phyloP scores from a whole-genome alignment of 2,888 invertebrate genomes.

The Diarsia dahlii region DNA sequence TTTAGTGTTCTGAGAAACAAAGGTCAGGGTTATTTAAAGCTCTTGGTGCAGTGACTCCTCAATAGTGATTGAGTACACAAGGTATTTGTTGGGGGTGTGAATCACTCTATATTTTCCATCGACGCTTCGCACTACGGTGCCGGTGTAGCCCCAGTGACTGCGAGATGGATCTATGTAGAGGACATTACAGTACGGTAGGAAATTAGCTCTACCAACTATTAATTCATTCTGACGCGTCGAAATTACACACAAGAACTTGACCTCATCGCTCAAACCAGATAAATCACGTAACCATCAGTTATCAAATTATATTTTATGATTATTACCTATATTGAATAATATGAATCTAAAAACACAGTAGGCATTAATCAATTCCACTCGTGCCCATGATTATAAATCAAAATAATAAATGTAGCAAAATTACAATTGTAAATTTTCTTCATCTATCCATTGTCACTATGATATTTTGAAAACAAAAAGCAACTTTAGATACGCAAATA shows the following conservation, averaged over 20 bases:
- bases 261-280: slow-evolving; percentile 40
- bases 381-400: slow-evolving; percentile 55
- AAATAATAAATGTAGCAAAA: slow-evolving; percentile 59
- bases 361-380: slow-evolving; percentile 60
- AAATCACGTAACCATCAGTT: slow-evolving; percentile 51
- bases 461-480: slow-evolving; percentile 73
- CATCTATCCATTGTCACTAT: slow-evolving; percentile 71
- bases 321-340: slow-evolving; percentile 59
- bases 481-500: slow-evolving; percentile 83
- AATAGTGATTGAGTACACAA: slow-evolving; percentile 5
- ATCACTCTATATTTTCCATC: slow-evolving; percentile 64
- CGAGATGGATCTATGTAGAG: slow-evolving; percentile 74
- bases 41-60: slow-evolving; percentile 19
- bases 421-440: slow-evolving; percentile 57
- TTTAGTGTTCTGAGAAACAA: slow-evolving; percentile 50
- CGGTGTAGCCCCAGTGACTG: slow-evolving; percentile 65
- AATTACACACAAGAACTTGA: slow-evolving; percentile 45
- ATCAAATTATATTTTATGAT: slow-evolving; percentile 59
- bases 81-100: slow-evolving; percentile 46
- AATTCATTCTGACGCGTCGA: slow-evolving; percentile 34
- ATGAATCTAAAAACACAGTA: slow-evolving; percentile 50
- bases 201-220: slow-evolving; percentile 66
- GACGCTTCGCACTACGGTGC: slow-evolving; percentile 71
- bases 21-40: slow-evolving; percentile 28
- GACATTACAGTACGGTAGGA: slow-evolving; percentile 57